Evolutionary conservation across 2,797 vertebrate species (phyloP), one percentile per base, ranked within the genome.

Genomic region (Chromobotia macracanthus): DNA sequence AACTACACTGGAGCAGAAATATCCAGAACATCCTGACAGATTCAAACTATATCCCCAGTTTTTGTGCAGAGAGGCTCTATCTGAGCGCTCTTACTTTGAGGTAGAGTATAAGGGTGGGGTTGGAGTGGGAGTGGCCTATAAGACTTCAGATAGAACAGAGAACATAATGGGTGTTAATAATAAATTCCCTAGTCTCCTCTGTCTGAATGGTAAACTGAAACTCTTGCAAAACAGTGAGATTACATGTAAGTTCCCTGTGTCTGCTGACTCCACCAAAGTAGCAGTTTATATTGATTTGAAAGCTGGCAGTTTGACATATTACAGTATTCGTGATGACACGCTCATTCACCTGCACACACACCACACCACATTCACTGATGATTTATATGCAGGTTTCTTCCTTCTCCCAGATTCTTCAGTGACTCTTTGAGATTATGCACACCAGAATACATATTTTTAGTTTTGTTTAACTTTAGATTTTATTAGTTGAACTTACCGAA

Each of bases 221-320:
- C 12, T 74, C 5, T 74, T 12, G 72, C 12, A 74, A 2, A 16
- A 50, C 63, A 61, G 48, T 61, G 16, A 44, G 11, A 44, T 44
- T 10, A 11, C 41, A 44, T 44, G 41, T 10, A 44, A 44, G 41
- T 44, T 44, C 4, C 1, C 16, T 9, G 3, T 6, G 3, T 6
- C 0, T 2, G 19, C 2, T 7, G 18, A 0, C 0, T 50, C 38
- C 9, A 68, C 0, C 21, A 65, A 46, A 35, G 8, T 65, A 16
- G 60, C 46, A 55, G 53, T 76, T 67, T 76, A 56, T 67, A 38
- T 77, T 1, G 75, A 77, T 12, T 1, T 4, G 0, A 2, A 48
- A 56, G 0, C 10, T 21, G 65, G 75, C 44, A 60, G 75, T 60
- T 55, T 77, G 3, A 68, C 75, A 58, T 77, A 77, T 58, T 77